A percentile compares a stretch with the other conserved stretches of the same genome.
phyloP scores from a whole-genome alignment of 2,888 invertebrate species.

The Cactoblastis cactorum region DNA sequence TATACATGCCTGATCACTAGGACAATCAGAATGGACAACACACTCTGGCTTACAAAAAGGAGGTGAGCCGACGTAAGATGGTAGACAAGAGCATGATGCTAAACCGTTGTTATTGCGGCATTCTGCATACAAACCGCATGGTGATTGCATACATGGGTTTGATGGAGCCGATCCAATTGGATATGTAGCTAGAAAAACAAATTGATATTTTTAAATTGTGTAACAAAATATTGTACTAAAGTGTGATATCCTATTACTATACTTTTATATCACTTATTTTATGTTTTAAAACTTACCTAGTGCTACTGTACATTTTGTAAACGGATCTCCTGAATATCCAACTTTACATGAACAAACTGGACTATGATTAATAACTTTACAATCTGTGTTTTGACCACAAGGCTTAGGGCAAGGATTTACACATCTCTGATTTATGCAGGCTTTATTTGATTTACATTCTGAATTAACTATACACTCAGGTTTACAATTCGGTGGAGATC shows the following conservation, averaged over 20 bases:
- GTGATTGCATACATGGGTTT: slow-evolving; percentile 85
- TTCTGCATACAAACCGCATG: slow-evolving; percentile 86
- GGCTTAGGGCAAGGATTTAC: slow-evolving; percentile 84
- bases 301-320: slow-evolving; percentile 79
- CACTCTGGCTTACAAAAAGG: slow-evolving; percentile 83
- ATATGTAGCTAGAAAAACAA: slow-evolving; percentile 43
- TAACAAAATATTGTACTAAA: too few species aligned
- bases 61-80: slow-evolving; percentile 82
- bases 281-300: slow-evolving; percentile 68
- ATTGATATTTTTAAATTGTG: neutral
- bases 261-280: neutral
- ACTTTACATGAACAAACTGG: slow-evolving; percentile 84
- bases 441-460: slow-evolving; percentile 82
- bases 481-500: slow-evolving; percentile 81
- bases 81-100: slow-evolving; percentile 85
- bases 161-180: slow-evolving; percentile 54
- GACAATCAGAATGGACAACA: slow-evolving; percentile 82
- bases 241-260: too few species aligned
- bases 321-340: slow-evolving; percentile 84
- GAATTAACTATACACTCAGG: slow-evolving; percentile 83
- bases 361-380: slow-evolving; percentile 84
- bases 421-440: slow-evolving; percentile 85
- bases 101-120: slow-evolving; percentile 85
- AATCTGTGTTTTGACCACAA: slow-evolving; percentile 83
- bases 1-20: slow-evolving; percentile 82